Conservation (phyloP, 1,140 invertebrate genomes). For the Lasaia peninsularis region DNA sequence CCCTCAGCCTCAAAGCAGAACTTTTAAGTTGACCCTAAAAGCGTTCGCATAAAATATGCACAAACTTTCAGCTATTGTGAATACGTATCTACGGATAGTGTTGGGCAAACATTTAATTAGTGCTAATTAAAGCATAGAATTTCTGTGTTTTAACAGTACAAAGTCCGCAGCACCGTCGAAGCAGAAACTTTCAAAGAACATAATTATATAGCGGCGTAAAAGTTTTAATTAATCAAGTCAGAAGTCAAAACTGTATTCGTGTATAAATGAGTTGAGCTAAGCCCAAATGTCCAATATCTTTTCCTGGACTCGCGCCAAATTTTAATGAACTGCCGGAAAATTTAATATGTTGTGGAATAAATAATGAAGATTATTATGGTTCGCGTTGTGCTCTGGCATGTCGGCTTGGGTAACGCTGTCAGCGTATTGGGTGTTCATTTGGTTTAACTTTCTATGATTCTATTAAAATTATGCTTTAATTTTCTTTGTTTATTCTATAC, state of each 20-base stretch:
- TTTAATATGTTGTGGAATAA: constrained; percentile 28
- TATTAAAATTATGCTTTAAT: too few relatives aligned
- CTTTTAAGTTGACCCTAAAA: too few relatives aligned
- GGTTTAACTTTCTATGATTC: not conserved
- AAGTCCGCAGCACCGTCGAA: not conserved
- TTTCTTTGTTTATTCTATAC: too few relatives aligned
- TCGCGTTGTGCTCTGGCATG: not conserved
- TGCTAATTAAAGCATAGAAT: not conserved
- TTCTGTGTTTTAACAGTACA: not conserved
- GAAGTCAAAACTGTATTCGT: constrained; percentile 21
- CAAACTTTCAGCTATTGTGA: not conserved
- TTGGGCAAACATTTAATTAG: not conserved
- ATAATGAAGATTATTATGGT: constrained; percentile 17
- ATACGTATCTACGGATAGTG: not conserved
- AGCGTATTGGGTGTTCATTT: not conserved
- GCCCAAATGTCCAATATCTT: constrained; percentile 26
- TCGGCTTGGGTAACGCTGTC: constrained; percentile 8
- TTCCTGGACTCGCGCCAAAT: constrained; percentile 29
- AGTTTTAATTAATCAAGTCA: constrained; percentile 29
- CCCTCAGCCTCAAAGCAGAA: too few relatives aligned
- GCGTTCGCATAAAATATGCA: not conserved
- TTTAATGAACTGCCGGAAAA: constrained; percentile 37
- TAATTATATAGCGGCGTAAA: constrained; percentile 25
- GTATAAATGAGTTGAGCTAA: constrained; percentile 18
- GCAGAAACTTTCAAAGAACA: constrained; percentile 16